Evolutionary conservation across 2,113 vertebrate species (phyloP), one percentile per base, ranked within the genome.

Genomic region (Noctilio leporinus): DNA sequence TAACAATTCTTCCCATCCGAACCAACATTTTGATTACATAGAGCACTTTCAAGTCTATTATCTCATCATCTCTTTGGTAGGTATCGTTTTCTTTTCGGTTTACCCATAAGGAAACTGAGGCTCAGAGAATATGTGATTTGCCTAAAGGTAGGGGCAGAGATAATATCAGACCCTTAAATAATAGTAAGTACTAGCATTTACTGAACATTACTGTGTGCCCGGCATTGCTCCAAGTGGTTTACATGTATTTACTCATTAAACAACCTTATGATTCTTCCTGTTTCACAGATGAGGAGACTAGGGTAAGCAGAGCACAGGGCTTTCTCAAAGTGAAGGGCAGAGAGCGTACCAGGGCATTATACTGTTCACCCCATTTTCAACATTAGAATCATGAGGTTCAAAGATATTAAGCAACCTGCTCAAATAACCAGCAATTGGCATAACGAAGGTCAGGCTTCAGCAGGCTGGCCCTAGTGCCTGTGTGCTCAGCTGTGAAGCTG

Each of bases 101-200:
- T 93, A 90, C 67, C 87, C 73, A 83, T 73, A n/a, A 94, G 35
- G 67, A 83, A 96, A 83, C 38, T 81, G 70, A 92, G 55, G 22
- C 70, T 92, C 69, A 43, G 69, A 83, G 69, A 92, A 8, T 75
- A 75, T 84, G 73, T n/a, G 1, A 84, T 93, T 87, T 90, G 33
- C 49, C 33, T 83, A 82, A 86, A 73, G 4, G 73, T 89, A 72
- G 62, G 69, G 78, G n/a, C 19, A 92, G 84, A 89, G 49, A 67
- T 76, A 67, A 17, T 77, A 77, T 89, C 19, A 82, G 51, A 78
- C 33, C 81, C 26, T 77, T 45, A 76, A 77, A 70, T 75, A 83
- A 49, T 49, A 94, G 57, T 89, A 89, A 86, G 86, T 96, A 49
- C 86, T 75, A 75, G n/a, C 40, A 90, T 87, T 94, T 84, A 93